Percentiles rank a stretch among this genome's conserved stretches.
These are phyloP conservation scores for Heliconius hermathena DNA, from an alignment of 1,140 invertebrate genomes.

Conservation along the genomic window DNA sequence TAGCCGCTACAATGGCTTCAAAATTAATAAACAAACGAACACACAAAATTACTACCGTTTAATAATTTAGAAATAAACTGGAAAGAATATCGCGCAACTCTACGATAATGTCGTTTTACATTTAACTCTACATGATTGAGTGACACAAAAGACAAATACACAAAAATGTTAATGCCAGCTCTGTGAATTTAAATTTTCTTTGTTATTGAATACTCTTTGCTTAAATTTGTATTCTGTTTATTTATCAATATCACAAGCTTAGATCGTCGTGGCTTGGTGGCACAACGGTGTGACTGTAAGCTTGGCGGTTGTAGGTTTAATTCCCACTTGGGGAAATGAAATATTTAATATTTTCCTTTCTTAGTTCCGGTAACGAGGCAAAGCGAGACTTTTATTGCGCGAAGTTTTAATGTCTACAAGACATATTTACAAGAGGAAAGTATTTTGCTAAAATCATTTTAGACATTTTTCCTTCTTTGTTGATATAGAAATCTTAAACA, in stretches of 20 bases:
- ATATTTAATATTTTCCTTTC: too few relatives aligned
- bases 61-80: background rate
- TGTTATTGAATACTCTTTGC: background rate
- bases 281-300: too few relatives aligned
- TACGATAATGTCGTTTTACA: background rate
- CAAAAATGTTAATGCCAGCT: background rate
- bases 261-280: too few relatives aligned
- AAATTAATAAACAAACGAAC: background rate
- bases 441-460: too few relatives aligned
- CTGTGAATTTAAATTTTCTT: background rate
- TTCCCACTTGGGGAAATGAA: too few relatives aligned
- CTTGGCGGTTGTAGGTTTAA: too few relatives aligned
- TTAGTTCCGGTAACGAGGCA: too few relatives aligned
- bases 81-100: background rate
- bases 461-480: too few relatives aligned
- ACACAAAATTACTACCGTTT: background rate
- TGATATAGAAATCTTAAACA: too few relatives aligned
- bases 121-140: background rate
- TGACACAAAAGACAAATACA: slow-evolving; percentile 5
- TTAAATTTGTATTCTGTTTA: background rate
- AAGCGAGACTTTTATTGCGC: too few relatives aligned
- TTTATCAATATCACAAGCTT: background rate
- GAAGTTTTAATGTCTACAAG: too few relatives aligned
- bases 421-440: too few relatives aligned
- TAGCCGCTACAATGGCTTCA: background rate